Evolutionary conservation across 1,140 invertebrate genomes (phyloP).

Genomic region (Papilio machaon): DNA sequence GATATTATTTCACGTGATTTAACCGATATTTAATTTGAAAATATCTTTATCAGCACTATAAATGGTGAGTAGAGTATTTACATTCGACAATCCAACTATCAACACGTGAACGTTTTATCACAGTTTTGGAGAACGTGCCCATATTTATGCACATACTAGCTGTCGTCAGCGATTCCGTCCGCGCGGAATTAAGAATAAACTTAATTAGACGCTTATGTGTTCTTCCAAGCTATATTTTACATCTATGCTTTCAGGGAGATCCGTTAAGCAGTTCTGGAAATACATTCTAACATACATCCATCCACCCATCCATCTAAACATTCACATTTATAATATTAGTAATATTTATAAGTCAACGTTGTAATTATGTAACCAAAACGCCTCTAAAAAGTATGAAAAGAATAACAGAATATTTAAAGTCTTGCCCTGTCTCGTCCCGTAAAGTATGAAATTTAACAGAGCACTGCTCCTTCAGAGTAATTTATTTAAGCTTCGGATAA

Average conservation of each 20-base stretch:
- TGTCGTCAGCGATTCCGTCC: too few species aligned
- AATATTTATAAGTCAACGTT: too few species aligned
- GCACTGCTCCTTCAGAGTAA: conserved; percentile 15
- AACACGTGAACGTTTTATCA: too few species aligned
- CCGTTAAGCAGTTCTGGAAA: not conserved
- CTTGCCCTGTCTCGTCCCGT: not conserved
- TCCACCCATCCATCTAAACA: too few species aligned
- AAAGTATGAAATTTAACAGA: conserved; percentile 28
- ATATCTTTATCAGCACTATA: not conserved
- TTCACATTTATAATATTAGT: too few species aligned
- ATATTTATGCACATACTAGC: not conserved
- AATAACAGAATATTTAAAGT: not conserved
- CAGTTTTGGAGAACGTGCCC: not conserved
- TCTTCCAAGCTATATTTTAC: too few species aligned
- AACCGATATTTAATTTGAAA: not conserved
- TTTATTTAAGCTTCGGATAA: conserved; percentile 37
- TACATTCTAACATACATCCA: not conserved
- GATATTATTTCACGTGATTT: not conserved
- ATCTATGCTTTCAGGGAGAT: too few species aligned
- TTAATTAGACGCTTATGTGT: too few species aligned
- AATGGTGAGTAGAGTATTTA: too few species aligned
- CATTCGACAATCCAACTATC: too few species aligned
- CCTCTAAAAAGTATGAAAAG: not conserved
- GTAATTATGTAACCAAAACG: not conserved
- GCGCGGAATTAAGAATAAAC: too few species aligned